Conservation (phyloP, 1,140 invertebrate genomes). For the Anoplolepis gracilipes region DNA sequence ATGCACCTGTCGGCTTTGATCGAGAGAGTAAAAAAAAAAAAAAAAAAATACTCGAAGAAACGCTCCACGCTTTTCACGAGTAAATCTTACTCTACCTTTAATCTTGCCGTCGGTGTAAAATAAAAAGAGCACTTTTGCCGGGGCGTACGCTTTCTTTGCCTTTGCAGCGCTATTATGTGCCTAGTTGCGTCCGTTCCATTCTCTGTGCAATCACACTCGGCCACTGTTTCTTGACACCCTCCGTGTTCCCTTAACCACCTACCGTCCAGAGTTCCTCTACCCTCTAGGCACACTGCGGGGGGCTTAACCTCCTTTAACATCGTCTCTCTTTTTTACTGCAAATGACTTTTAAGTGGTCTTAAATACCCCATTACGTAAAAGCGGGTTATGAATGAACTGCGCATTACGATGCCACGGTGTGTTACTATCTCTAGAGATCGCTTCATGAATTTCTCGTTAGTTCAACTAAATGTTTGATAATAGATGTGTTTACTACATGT, state of each 20-base stretch:
- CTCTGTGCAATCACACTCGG: constrained; percentile 62
- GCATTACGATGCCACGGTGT: constrained; percentile 32
- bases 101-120: constrained; percentile 56
- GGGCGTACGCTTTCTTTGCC: constrained; percentile 52
- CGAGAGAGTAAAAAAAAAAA: not conserved
- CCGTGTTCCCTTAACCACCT: not conserved
- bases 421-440: constrained; percentile 41
- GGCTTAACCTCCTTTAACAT: constrained; percentile 33
- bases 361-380: constrained; percentile 69
- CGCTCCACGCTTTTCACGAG: constrained; percentile 29
- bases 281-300: not conserved
- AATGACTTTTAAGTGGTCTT: constrained; percentile 70
- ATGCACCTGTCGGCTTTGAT: constrained; percentile 56
- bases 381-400: constrained; percentile 55
- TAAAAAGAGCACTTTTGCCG: constrained; percentile 58
- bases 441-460: constrained; percentile 52
- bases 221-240: constrained; percentile 65
- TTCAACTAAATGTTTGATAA: constrained; percentile 33
- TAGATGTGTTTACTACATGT: not conserved
- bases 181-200: constrained; percentile 49
- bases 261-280: not conserved
- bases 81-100: constrained; percentile 60
- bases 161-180: constrained; percentile 54
- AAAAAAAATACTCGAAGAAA: constrained; percentile 19
- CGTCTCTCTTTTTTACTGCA: constrained; percentile 54